Conservation (phyloP, 2,888 invertebrate species). For the Campoletis raptor region DNA sequence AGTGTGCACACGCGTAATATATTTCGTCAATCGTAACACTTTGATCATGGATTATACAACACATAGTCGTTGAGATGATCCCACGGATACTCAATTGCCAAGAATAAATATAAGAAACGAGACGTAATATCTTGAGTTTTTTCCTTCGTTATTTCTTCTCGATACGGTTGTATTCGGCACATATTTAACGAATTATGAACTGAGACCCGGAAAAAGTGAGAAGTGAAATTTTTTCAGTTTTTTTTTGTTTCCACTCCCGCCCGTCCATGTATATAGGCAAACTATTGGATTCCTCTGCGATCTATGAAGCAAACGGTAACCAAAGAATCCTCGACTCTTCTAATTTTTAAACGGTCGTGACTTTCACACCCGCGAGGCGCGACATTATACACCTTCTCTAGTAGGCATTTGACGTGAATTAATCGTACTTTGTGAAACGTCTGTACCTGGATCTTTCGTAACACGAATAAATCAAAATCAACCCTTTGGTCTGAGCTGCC, state of each 20-base stretch:
- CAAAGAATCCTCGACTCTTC: slow-evolving; percentile 40
- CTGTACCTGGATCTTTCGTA: neutral
- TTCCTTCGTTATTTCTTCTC: neutral
- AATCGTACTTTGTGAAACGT: slow-evolving; percentile 2
- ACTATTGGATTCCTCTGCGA: slow-evolving; percentile 31
- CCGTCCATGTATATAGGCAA: slow-evolving; percentile 12
- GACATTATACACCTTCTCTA: slow-evolving; percentile 28
- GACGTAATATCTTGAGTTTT: slow-evolving; percentile 43
- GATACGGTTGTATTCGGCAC: neutral
- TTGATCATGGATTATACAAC: slow-evolving; percentile 41
- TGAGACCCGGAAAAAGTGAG: slow-evolving; percentile 36
- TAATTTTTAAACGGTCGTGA: slow-evolving; percentile 61
- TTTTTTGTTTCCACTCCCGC: slow-evolving; percentile 8
- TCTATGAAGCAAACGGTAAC: slow-evolving; percentile 34
- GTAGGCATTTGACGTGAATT: neutral
- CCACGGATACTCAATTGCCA: slow-evolving; percentile 23
- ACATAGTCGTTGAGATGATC: neutral
- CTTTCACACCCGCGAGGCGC: slow-evolving; percentile 75
- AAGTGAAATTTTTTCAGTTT: slow-evolving; percentile 34
- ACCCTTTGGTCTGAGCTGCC: neutral
- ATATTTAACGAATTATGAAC: slow-evolving; percentile 29
- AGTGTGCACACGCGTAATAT: neutral
- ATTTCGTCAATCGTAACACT: slow-evolving; percentile 2
- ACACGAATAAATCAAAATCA: neutral
- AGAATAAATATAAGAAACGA: slow-evolving; percentile 11